A percentile compares a stretch with the other conserved stretches of the same genome.
These are phyloP conservation scores for Steinernema feltiae DNA, from an alignment of 1,140 invertebrate genomes.

Conservation along the genomic window DNA sequence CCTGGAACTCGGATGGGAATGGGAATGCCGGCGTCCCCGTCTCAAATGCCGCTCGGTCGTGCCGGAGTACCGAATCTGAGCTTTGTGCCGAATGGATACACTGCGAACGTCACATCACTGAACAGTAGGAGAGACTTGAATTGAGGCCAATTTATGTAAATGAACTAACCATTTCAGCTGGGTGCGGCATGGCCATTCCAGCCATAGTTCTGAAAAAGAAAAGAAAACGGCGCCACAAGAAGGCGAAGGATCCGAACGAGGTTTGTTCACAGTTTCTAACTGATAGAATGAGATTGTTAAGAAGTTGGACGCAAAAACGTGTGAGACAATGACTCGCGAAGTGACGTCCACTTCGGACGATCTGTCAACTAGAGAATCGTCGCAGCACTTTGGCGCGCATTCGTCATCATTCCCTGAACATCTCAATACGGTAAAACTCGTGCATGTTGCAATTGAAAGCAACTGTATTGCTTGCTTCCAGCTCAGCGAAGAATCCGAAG, in stretches of 20 bases:
- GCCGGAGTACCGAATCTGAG: background rate
- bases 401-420: background rate
- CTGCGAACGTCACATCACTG: conserved; percentile 18
- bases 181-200: conserved; percentile 16
- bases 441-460: background rate
- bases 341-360: conserved; percentile 14
- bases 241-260: conserved; percentile 11
- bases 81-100: conserved; percentile 23
- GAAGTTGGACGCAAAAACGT: too few relatives aligned
- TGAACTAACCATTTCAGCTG: conserved; percentile 20
- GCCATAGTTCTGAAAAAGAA: conserved; percentile 28
- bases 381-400: background rate
- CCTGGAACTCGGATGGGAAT: background rate
- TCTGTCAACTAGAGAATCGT: conserved; percentile 15
- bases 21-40: background rate
- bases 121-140: conserved; percentile 13
- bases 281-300: too few relatives aligned
- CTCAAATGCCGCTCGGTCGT: background rate
- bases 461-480: background rate
- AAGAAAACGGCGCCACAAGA: conserved; percentile 18
- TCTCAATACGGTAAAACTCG: conserved; percentile 9
- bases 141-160: conserved; percentile 15
- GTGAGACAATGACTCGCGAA: background rate
- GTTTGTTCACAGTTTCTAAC: conserved; percentile 3
- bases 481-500: background rate